Evolutionary conservation across 2,113 vertebrate species (phyloP).

Genomic region (Archocentrus centrarchus): DNA sequence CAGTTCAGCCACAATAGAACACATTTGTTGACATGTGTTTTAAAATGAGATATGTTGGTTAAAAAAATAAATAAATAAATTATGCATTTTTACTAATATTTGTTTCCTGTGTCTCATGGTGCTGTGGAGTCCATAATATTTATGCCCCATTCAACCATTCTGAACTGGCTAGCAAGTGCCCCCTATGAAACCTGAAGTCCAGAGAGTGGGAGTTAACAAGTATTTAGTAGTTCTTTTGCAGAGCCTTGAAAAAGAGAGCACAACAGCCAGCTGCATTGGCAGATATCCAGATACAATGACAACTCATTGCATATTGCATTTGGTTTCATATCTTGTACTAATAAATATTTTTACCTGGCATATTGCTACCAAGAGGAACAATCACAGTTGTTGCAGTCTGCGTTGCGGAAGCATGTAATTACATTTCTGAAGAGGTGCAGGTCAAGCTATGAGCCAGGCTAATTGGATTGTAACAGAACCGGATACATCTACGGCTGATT

Average conservation of each 20-base stretch:
- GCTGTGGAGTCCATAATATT: not conserved
- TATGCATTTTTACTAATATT: too few species aligned
- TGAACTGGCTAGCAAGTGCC: too few species aligned
- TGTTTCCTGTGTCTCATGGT: not conserved
- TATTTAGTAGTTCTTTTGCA: not conserved
- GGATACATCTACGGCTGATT: not conserved
- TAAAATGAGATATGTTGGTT: not conserved
- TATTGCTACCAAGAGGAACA: constrained; percentile 3
- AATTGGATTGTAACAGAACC: not conserved
- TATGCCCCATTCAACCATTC: too few species aligned
- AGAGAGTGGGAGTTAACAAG: too few species aligned
- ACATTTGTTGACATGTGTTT: not conserved
- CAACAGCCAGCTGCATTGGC: not conserved
- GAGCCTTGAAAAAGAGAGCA: not conserved
- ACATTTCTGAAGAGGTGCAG: constrained; percentile 3
- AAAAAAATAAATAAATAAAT: too few species aligned
- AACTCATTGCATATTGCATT: not conserved
- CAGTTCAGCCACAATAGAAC: not conserved
- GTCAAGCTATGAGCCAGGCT: not conserved
- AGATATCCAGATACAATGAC: not conserved
- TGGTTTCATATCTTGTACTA: not conserved
- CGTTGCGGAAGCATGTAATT: not conserved
- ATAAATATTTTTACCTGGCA: not conserved
- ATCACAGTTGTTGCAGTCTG: not conserved
- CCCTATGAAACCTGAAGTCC: too few species aligned